A percentile compares a stretch with the other conserved stretches of the same genome.
These are phyloP conservation scores for Tipula unca DNA, from an alignment of 2,888 invertebrate species.

Conservation along the genomic window DNA sequence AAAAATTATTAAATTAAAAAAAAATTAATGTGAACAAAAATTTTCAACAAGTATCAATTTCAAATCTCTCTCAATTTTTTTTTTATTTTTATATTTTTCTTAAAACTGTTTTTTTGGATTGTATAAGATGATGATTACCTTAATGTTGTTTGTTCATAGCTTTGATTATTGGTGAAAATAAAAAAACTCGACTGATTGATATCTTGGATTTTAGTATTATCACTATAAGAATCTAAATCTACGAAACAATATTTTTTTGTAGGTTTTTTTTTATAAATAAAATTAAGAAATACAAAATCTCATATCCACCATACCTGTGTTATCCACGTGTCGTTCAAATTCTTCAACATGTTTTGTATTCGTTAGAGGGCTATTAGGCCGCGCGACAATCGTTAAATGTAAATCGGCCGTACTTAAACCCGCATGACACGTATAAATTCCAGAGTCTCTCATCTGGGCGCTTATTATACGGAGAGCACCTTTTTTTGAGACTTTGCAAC, in stretches of 20 bases:
- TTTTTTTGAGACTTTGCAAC: slow-evolving; percentile 82
- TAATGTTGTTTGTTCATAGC: slow-evolving; percentile 19
- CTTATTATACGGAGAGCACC: slow-evolving; percentile 81
- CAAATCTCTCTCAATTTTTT: background rate
- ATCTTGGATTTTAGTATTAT: slow-evolving; percentile 20
- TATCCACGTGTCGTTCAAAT: slow-evolving; percentile 49
- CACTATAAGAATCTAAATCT: slow-evolving; percentile 19
- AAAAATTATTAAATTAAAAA: background rate
- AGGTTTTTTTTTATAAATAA: background rate
- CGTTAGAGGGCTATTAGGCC: slow-evolving; percentile 52
- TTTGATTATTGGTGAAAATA: slow-evolving; percentile 20
- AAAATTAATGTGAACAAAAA: background rate
- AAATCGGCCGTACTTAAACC: slow-evolving; percentile 75
- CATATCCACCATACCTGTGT: slow-evolving; percentile 33
- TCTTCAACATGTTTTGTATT: slow-evolving; percentile 76
- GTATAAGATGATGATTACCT: slow-evolving; percentile 9
- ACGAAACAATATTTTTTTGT: slow-evolving; percentile 8
- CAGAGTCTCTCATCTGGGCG: slow-evolving; percentile 71
- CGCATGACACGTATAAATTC: slow-evolving; percentile 78
- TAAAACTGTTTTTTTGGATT: slow-evolving; percentile 1
- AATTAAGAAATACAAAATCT: background rate
- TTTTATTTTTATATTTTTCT: background rate
- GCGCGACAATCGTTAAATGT: slow-evolving; percentile 60
- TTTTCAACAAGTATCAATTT: slow-evolving; percentile 14
- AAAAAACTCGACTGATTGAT: slow-evolving; percentile 19